Evolutionary conservation across 1,140 invertebrate genomes (phyloP).

Genomic region (Megathymus violae): DNA sequence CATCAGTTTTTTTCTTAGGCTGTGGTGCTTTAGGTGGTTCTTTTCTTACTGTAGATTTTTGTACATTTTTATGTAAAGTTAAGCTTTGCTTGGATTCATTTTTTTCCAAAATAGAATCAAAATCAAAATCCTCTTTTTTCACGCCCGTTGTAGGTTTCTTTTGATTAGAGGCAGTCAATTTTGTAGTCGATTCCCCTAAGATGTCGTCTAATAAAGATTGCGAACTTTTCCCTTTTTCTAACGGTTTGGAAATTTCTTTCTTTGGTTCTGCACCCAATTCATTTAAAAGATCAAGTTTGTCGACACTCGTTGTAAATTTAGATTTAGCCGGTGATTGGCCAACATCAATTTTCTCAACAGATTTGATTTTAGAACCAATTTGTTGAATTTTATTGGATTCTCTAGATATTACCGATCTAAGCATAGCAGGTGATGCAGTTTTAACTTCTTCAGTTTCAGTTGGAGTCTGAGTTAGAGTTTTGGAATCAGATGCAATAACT

Average conservation of each 20-base stretch:
- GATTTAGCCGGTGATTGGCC: constrained; percentile 61
- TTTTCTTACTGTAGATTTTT: constrained; percentile 36
- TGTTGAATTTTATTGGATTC: constrained; percentile 50
- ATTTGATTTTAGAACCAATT: constrained; percentile 39
- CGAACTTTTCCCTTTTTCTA: constrained; percentile 69
- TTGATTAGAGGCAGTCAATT: constrained; percentile 39
- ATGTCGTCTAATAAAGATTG: constrained; percentile 75
- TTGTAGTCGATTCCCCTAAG: constrained; percentile 56
- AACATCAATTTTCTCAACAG: constrained; percentile 42
- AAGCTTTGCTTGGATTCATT: constrained; percentile 52
- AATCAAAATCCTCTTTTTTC: constrained; percentile 67
- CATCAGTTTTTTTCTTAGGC: constrained; percentile 61
- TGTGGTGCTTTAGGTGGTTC: constrained; percentile 44
- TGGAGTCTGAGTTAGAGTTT: constrained; percentile 37
- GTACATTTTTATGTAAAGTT: constrained; percentile 44
- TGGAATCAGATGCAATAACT: neutral
- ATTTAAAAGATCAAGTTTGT: constrained; percentile 59
- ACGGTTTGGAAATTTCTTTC: constrained; percentile 54
- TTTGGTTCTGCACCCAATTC: constrained; percentile 49
- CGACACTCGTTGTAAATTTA: constrained; percentile 50
- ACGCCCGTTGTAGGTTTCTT: constrained; percentile 43
- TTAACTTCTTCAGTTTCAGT: constrained; percentile 40
- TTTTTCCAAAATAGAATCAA: constrained; percentile 66
- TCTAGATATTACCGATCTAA: constrained; percentile 53
- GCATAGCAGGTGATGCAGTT: constrained; percentile 46